Percentiles rank a stretch among this genome's conserved stretches.
phyloP scores from a whole-genome alignment of 2,888 invertebrate genomes.

The Lochmaea capreae region DNA sequence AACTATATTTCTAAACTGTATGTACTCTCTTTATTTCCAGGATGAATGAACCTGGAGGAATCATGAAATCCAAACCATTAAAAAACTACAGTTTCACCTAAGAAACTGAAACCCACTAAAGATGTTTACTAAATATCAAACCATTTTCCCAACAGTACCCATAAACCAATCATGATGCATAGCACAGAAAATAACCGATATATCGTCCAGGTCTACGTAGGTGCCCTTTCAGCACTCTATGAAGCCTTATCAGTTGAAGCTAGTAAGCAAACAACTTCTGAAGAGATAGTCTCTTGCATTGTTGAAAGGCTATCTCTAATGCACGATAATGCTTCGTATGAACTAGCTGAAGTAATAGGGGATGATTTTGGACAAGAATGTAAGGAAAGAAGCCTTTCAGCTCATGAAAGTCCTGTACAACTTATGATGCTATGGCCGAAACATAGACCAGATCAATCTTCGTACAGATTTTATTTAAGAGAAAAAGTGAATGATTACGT shows the following conservation, averaged over 20 bases:
- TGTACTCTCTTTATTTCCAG: conserved; percentile 28
- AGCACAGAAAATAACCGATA: conserved; percentile 52
- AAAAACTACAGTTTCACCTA: conserved; percentile 25
- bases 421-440: conserved; percentile 87
- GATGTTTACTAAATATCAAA: conserved; percentile 7
- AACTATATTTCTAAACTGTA: no score
- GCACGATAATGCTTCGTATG: conserved; percentile 75
- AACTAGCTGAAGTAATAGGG: conserved; percentile 89
- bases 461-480: conserved; percentile 85
- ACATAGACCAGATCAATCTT: conserved; percentile 68
- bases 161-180: conserved; percentile 42
- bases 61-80: conserved; percentile 25
- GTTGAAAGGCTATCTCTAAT: conserved; percentile 76
- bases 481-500: conserved; percentile 87
- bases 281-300: conserved; percentile 91
- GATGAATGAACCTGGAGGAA: conserved; percentile 23
- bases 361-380: conserved; percentile 89
- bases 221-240: conserved; percentile 87
- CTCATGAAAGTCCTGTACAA: conserved; percentile 83
- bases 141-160: background rate
- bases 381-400: conserved; percentile 89
- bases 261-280: conserved; percentile 90
- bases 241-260: conserved; percentile 92
- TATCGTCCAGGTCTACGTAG: conserved; percentile 89
- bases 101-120: conserved; percentile 19